Percentiles rank a stretch among this genome's conserved stretches.
These are phyloP conservation scores for Schmidtea mediterranea DNA, from an alignment of 1,140 invertebrate species.

Conservation along the genomic window DNA sequence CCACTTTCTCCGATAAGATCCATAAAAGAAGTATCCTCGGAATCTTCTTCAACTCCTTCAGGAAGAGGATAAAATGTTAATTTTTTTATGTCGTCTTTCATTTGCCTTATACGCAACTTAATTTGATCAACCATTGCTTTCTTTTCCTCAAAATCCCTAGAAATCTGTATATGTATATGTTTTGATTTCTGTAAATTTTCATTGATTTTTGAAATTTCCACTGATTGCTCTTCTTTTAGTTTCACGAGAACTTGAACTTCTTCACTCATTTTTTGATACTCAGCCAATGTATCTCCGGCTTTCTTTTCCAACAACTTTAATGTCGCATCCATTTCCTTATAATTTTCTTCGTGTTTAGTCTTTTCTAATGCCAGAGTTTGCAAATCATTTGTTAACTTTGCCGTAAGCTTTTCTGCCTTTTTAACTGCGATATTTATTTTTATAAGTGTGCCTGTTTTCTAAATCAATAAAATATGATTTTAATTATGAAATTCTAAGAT, in stretches of 20 bases:
- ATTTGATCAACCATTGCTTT: neutral
- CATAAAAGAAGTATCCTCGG: neutral
- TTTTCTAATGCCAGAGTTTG: conserved; percentile 17
- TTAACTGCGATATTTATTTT: conserved; percentile 52
- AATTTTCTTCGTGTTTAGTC: conserved; percentile 16
- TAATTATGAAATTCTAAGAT: too few species aligned
- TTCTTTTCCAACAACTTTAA: conserved; percentile 20
- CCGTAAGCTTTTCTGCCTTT: conserved; percentile 42
- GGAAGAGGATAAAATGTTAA: neutral
- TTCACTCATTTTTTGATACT: conserved; percentile 21
- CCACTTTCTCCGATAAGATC: neutral
- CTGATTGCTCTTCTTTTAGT: conserved; percentile 1
- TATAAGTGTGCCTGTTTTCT: conserved; percentile 31
- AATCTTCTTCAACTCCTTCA: neutral
- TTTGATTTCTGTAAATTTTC: conserved; percentile 7
- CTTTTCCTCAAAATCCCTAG: neutral
- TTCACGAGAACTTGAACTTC: neutral
- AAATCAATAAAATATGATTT: too few species aligned
- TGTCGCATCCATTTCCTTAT: conserved; percentile 14
- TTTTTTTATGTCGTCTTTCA: neutral
- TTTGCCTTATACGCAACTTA: neutral
- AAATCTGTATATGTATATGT: conserved; percentile 6
- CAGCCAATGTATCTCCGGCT: conserved; percentile 27
- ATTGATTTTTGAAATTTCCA: conserved; percentile 6
- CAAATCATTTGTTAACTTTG: conserved; percentile 40